Evolutionary conservation across 2,888 invertebrate genomes (phyloP), one percentile per base, ranked within the genome.

Genomic region (Acronicta leporina): DNA sequence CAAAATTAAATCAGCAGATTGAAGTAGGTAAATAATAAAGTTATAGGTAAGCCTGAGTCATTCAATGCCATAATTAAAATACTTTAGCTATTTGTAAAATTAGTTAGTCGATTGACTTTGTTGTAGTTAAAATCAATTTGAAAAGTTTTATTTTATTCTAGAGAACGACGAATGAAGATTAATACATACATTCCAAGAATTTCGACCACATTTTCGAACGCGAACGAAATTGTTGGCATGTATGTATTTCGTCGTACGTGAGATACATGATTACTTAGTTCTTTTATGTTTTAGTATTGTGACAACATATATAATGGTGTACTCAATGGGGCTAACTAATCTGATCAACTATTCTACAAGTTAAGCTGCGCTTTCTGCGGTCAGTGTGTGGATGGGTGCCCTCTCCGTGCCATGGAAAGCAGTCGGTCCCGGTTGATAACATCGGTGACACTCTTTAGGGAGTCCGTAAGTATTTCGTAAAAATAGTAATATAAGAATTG

Each of bases 401-500:
- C n/a, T n/a, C n/a, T n/a, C n/a, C n/a, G n/a, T n/a, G n/a, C n/a
- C n/a, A n/a, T n/a, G n/a, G n/a, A n/a, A n/a, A n/a, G n/a, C n/a
- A n/a, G n/a, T n/a, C n/a, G n/a, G n/a, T n/a, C n/a, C n/a, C n/a
- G n/a, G n/a, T n/a, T n/a, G n/a, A n/a, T n/a, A 20, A 20, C 4
- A 20, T 20, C 4, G 2, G 20, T 20, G 2, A 20, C 20, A 20
- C 20, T 20, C 50, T 52, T 70, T 62, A 67, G 63, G 43, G 52
- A 62, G 56, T 49, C 15, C 59, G 41, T 49, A 52, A 64, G 44
- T 51, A 46, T 65, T 56, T 57, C 46, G 54, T 51, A 27, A 60
- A 66, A 74, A 74, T 62, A 61, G 58, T 61, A 73, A 59, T 54
- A 59, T 76, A 77, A 75, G 73, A 72, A 65, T 72, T 61, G 74